Base-by-base conservation (phyloP, 64 coral and sea anemone species). In the Porites australiensis region DNA sequence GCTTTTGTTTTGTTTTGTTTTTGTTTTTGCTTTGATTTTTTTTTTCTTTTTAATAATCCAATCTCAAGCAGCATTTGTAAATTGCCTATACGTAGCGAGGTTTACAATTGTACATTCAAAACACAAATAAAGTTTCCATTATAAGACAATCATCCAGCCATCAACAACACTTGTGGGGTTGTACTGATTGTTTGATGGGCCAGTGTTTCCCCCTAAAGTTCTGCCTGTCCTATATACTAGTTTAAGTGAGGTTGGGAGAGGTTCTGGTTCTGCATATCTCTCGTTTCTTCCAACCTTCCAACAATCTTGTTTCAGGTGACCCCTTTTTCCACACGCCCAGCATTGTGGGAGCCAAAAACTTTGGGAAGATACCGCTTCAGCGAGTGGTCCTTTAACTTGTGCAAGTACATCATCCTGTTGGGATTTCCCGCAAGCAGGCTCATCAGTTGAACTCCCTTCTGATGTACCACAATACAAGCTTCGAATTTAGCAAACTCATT, bases 281-380 rank as follows among this genome's bases (percentile, higher is more conserved):
- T 77, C 44, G 43, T 46, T 83, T 60, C 21, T 18, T 58, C 48
- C 45, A 18, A 65, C 6, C 57, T 23, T 77, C 49, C 9, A 14
- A 55, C 75, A 69, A 52, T 82, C 75, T 70, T 51, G 73, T n/a
- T 44, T 45, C 5, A 90, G 5, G 65, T 90, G 63, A 18, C 46
- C 89, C 20, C n/a, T 70, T 58, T 79, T 71, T 8, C 89, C 89
- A 22, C 77, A 82, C 1, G 13, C 46, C 77, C 89, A 90, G 49
- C 60, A 90, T 50, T 70, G 67, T 6, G n/a, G n/a, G 18, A 11
- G 20, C 3, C 0, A 5, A 70, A 10, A 70, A 23, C 67, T 22
- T 11, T 37, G 67, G 23, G 18, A 21, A 21, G 67, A 70, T 37
- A 70, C n/a, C 67, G 2, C 14, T 73, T 72, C 47, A 49, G 58